Base-by-base conservation (phyloP, 2,113 vertebrate species). In the Haemorhous mexicanus region DNA sequence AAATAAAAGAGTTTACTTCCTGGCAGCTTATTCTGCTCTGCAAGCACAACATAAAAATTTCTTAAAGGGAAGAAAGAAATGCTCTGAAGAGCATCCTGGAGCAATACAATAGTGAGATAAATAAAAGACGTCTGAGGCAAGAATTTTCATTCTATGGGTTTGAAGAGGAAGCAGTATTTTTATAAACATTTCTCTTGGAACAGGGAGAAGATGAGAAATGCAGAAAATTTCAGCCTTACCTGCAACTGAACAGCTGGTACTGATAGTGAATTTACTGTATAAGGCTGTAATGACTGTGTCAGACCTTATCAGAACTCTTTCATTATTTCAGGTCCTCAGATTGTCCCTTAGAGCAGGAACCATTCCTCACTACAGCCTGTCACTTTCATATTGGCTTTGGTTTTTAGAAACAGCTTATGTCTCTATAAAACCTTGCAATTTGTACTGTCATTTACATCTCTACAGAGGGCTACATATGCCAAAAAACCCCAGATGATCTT, bases 21-120 rank as follows among this genome's bases (percentile, higher is more conserved):
- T 50, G 16, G 47, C 26, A 78, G 39, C 11, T 47, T 23, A 55
- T 67, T 86, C 59, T 83, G 6, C 46, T 86, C 55, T 83, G 30
- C 41, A 77, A 85, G 17, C 26, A 39, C 46, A 67, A 55, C 50
- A 74, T 39, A 70, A 74, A 73, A 80, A 85, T 53, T 88, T 22
- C n/a, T 95, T 95, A 92, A 95, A 96, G 56, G 50, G 19, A 91
- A 92, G 59, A 94, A 87, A 91, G 21, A 94, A 95, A 74, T 74
- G 33, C 17, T 95, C 85, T 77, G 74, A 96, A 95, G 72, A 92
- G 49, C 33, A 96, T 76, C 32, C 20, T 62, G 50, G 61, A 90
- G 47, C 78, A 76, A 47, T 56, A 68, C 27, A 87, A 52, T 27
- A 27, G 12, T 80, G 7, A 55, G 26, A 75, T 81, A 84, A 92